Evolutionary conservation across 2,888 invertebrate genomes (phyloP).

Genomic region (Entomobrya proxima): DNA sequence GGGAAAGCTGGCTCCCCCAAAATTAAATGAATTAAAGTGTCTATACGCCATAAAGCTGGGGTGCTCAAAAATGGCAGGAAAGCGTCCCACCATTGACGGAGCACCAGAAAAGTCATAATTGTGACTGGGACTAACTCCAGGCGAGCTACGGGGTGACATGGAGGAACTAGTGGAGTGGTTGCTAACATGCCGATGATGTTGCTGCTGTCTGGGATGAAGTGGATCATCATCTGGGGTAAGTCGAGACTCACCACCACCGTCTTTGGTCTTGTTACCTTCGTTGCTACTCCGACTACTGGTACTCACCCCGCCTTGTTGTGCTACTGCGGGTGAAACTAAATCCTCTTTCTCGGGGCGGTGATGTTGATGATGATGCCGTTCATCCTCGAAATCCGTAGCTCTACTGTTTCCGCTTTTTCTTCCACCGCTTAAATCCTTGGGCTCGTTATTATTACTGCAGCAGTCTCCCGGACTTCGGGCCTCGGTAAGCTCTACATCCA

Average conservation of each 20-base stretch:
- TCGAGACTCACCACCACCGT: constrained; percentile 48
- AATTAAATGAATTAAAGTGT: constrained; percentile 74
- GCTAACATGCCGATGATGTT: constrained; percentile 58
- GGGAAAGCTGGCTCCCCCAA: constrained; percentile 69
- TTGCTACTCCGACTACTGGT: constrained; percentile 18
- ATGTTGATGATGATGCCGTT: constrained; percentile 11
- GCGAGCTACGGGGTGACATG: constrained; percentile 73
- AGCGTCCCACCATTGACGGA: constrained; percentile 72
- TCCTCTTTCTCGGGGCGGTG: constrained; percentile 27
- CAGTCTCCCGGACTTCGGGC: constrained; percentile 62
- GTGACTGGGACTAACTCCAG: constrained; percentile 71
- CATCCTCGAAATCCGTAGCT: constrained; percentile 59
- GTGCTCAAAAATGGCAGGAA: constrained; percentile 74
- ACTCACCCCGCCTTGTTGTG: constrained; percentile 18
- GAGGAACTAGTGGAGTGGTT: constrained; percentile 72
- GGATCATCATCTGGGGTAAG: constrained; percentile 54
- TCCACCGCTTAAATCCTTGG: constrained; percentile 72
- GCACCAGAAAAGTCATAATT: constrained; percentile 72
- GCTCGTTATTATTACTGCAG: constrained; percentile 72
- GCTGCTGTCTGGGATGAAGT: constrained; percentile 50
- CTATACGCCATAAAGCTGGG: constrained; percentile 75
- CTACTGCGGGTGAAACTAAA: constrained; percentile 21
- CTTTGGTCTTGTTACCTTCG: constrained; percentile 11
- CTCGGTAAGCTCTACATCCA: constrained; percentile 69
- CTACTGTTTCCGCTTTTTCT: constrained; percentile 71